Base-by-base conservation (phyloP, 2,888 invertebrate species). In the Eucera pruinosa region DNA sequence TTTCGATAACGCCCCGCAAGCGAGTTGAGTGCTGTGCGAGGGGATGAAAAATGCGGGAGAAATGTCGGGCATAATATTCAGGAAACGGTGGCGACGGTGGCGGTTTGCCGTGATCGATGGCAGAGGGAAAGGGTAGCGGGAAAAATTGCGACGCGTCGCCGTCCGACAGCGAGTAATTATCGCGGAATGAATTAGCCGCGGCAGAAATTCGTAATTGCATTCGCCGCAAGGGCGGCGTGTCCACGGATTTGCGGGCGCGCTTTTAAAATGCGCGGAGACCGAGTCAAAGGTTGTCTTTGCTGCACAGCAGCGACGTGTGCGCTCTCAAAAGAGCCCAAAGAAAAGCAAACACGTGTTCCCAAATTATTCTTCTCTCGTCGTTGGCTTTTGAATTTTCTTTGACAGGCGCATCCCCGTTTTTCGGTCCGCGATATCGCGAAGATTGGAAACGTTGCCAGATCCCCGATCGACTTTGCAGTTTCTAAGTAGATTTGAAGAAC, bases 151-250 rank as follows among this genome's bases (percentile, higher is more conserved):
- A 23, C 55, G n/a, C 61, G 18, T 50, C 41, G n/a, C n/a, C 30
- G 47, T 39, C 61, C 61, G 39, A 18, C 74, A 1, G 33, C 50
- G 36, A 64, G 57, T 74, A 64, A 74, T 74, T 74, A 74, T 36
- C 50, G 23, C 18, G 47, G n/a, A 54, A 65, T 18, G 54, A 43
- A 33, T 66, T 45, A 33, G 36, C 18, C 65, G 7, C 27, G 55
- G 50, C 30, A 50, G 5, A 27, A 58, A 74, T 73, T 50, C n/a
- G 36, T 72, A 62, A 73, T 72, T 72, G 48, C 73, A 33, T 43
- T 61, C 25, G 58, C 52, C 45, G 15, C 23, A 20, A n/a, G 25
- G 7, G 13, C 15, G 13, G 23, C 15, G 20, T 23, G 27, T 50
- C 36, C 47, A 5, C 60, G 30, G 48, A 48, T 60, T 50, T 50